Conservation (phyloP, 2,113 vertebrate genomes). For the Parus major region DNA sequence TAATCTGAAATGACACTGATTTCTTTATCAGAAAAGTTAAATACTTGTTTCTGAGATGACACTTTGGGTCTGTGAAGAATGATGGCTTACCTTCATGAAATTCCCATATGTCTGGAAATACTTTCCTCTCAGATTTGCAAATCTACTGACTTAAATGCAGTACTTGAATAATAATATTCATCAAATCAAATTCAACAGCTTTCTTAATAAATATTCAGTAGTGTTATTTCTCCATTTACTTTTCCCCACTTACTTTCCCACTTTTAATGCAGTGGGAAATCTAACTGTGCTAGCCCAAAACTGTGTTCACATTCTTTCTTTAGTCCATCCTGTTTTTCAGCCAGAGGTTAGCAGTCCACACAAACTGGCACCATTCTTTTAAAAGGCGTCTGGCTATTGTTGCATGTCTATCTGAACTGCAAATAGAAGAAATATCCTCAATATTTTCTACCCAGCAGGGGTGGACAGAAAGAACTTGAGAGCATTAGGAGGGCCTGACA, state of each 20-base stretch:
- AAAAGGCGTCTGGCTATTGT: not conserved
- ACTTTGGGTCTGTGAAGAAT: not conserved
- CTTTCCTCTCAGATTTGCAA: not conserved
- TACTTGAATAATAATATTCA: not conserved
- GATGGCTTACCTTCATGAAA: not conserved
- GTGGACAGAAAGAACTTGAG: not conserved
- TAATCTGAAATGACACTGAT: not conserved
- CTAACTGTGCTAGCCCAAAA: not conserved
- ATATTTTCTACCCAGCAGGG: not conserved
- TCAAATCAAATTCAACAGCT: not conserved
- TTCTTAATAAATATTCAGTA: not conserved
- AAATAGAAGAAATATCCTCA: not conserved
- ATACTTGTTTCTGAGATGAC: not conserved
- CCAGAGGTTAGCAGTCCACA: not conserved
- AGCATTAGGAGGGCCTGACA: not conserved
- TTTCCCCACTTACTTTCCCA: no score
- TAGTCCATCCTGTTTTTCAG: not conserved
- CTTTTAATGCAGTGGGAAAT: not conserved
- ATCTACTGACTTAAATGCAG: not conserved
- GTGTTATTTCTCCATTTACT: not conserved
- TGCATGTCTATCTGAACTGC: rapidly evolving
- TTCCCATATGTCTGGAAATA: not conserved
- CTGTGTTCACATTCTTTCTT: not conserved
- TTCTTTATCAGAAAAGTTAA: not conserved
- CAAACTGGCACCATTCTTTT: not conserved